phyloP scores from a whole-genome alignment of 2,888 invertebrate species.

The Hemicrepidius hirtus region DNA sequence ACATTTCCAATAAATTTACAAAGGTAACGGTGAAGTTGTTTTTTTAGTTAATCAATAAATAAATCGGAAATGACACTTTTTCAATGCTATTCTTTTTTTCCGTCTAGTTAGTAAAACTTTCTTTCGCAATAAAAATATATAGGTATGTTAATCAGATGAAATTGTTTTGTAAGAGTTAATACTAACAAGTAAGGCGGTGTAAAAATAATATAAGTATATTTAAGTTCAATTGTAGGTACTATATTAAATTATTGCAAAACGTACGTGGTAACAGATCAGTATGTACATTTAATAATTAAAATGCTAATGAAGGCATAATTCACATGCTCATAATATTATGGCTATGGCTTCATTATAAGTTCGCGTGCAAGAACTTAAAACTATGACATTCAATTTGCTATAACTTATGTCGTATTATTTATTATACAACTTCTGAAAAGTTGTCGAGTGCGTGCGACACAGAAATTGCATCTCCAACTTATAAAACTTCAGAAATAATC shows the following conservation, averaged over 20 bases:
- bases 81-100: too few species aligned
- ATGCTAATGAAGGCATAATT: conserved; percentile 49
- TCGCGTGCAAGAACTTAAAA: conserved; percentile 51
- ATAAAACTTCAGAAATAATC: conserved; percentile 56
- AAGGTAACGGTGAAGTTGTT: too few species aligned
- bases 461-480: conserved; percentile 57
- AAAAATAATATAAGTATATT: too few species aligned
- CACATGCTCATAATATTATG: conserved; percentile 45
- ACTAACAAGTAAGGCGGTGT: too few species aligned
- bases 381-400: conserved; percentile 62
- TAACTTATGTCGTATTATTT: conserved; percentile 60
- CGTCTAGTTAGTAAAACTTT: too few species aligned
- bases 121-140: too few species aligned
- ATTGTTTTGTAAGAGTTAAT: too few species aligned
- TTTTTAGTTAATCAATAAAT: too few species aligned
- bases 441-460: conserved; percentile 58
- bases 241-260: not conserved
- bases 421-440: conserved; percentile 58
- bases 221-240: not conserved
- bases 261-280: not conserved
- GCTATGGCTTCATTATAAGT: conserved; percentile 46
- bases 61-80: too few species aligned
- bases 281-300: conserved; percentile 40
- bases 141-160: too few species aligned
- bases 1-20: too few species aligned